phyloP scores from a whole-genome alignment of 2,113 vertebrate genomes.

The Enhydra lutris region DNA sequence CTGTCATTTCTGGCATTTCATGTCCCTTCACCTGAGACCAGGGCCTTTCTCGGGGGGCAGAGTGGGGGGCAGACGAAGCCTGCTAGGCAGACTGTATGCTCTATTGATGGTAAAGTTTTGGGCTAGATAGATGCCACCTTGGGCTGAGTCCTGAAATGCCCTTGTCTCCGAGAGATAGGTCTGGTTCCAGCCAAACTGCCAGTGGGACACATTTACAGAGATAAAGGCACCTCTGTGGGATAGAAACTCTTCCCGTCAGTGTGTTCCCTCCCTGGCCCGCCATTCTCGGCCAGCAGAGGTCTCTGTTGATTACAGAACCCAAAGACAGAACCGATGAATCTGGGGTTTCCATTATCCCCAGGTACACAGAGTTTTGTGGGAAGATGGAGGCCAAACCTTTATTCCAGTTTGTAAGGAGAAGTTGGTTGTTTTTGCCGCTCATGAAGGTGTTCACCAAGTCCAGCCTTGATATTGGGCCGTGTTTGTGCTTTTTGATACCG shows the following conservation, averaged over 20 bases:
- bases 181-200: slow-evolving; percentile 27
- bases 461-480: not conserved
- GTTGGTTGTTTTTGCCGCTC: not conserved
- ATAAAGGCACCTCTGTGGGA: slow-evolving; percentile 1
- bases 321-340: not conserved
- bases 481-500: not conserved
- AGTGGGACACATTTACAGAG: not conserved
- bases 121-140: not conserved
- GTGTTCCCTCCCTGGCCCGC: not conserved
- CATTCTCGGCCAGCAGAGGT: not conserved
- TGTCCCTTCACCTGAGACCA: not conserved
- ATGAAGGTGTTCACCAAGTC: not conserved
- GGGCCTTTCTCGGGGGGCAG: not conserved
- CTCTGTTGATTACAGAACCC: not conserved
- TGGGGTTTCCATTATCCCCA: not conserved
- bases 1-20: not conserved
- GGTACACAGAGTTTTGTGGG: not conserved
- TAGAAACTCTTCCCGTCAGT: slow-evolving; percentile 2
- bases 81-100: not conserved
- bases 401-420: not conserved
- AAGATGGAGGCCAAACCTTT: not conserved
- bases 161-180: slow-evolving; percentile 24
- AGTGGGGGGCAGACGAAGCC: not conserved
- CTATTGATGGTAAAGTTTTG: not conserved
- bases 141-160: slow-evolving; percentile 34